These are phyloP conservation scores for Eulemur macaco DNA, from an alignment of 2,113 vertebrate species.

Conservation along the genomic window DNA sequence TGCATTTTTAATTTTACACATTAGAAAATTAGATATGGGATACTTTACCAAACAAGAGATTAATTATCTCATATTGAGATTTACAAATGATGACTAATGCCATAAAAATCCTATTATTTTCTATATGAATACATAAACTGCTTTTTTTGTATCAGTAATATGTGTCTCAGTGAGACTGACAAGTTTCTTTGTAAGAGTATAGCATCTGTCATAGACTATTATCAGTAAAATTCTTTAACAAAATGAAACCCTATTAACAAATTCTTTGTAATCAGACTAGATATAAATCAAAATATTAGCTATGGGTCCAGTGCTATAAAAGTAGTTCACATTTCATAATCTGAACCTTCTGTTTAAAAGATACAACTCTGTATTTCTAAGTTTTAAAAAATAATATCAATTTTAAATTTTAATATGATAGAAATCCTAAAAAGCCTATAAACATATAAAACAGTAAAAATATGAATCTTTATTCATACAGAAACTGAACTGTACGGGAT, in stretches of 20 bases:
- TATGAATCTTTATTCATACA: background rate
- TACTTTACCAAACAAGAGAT: conserved; percentile 13
- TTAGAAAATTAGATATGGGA: conserved; percentile 39
- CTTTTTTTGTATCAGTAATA: background rate
- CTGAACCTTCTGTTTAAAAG: background rate
- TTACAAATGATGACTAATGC: conserved; percentile 15
- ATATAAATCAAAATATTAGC: conserved; percentile 63
- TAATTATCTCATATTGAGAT: background rate
- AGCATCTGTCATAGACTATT: background rate
- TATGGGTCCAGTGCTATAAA: background rate
- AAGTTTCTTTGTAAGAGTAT: background rate
- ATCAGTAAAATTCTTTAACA: background rate
- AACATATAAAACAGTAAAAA: background rate
- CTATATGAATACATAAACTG: background rate
- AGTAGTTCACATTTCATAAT: background rate
- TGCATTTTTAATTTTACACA: conserved; percentile 43
- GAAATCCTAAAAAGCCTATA: conserved; percentile 7
- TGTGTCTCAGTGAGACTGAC: background rate
- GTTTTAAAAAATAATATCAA: background rate
- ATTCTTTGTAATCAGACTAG: background rate
- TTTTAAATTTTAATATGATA: conserved; percentile 24
- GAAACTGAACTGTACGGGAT: background rate
- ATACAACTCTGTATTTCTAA: background rate
- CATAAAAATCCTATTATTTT: conserved; percentile 6
- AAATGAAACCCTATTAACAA: conserved; percentile 19